Percentiles rank a stretch among this genome's conserved stretches.
phyloP scores from a whole-genome alignment of 2,113 vertebrate species.

The Dipodomys stephensi region DNA sequence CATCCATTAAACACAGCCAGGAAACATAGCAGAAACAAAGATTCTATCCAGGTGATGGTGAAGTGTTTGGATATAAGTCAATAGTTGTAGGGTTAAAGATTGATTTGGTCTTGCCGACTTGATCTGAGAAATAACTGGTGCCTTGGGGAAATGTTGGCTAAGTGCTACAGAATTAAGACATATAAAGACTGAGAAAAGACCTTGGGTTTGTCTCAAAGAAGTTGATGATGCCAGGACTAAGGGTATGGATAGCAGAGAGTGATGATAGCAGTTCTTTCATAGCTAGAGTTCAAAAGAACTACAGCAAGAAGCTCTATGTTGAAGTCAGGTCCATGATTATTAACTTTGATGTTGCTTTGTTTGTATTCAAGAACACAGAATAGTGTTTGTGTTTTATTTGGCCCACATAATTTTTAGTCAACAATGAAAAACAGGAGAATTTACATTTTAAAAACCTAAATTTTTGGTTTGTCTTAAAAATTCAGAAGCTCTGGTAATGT shows the following conservation, averaged over 20 bases:
- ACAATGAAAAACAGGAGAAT: neutral
- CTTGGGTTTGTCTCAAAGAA: constrained; percentile 42
- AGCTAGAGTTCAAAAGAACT: neutral
- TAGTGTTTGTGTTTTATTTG: constrained; percentile 43
- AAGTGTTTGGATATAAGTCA: neutral
- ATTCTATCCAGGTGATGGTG: neutral
- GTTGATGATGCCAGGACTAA: neutral
- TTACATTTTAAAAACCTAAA: constrained; percentile 28
- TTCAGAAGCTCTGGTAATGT: neutral
- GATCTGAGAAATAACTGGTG: neutral
- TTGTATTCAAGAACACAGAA: constrained; percentile 30
- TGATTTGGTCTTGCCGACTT: neutral
- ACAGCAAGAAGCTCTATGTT: neutral
- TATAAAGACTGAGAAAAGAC: neutral
- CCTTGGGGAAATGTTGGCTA: neutral
- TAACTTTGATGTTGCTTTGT: constrained; percentile 29
- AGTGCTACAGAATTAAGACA: neutral
- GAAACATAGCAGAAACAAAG: neutral
- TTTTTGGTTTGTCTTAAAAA: constrained; percentile 39
- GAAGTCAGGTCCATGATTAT: neutral
- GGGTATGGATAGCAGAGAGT: neutral
- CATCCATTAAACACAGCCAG: neutral
- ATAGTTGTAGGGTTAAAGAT: neutral
- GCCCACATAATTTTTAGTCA: constrained; percentile 18
- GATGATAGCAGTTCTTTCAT: neutral